Evolutionary conservation across 1,140 invertebrate species (phyloP).

Genomic region (Penaeus chinensis): DNA sequence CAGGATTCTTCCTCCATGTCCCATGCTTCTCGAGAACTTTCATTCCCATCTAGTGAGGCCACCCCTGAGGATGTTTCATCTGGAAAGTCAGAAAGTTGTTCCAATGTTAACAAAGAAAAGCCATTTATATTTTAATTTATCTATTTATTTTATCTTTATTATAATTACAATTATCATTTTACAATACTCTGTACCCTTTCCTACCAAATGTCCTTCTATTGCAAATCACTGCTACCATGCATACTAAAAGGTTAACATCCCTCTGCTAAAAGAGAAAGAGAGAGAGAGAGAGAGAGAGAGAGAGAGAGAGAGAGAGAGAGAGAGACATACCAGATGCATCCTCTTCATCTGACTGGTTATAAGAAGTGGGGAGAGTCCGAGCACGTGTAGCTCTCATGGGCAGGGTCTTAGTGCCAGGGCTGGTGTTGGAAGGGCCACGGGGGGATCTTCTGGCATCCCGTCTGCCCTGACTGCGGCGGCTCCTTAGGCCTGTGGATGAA

Average conservation of each 20-base stretch:
- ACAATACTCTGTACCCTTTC: too few species aligned
- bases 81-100: slow-evolving; percentile 27
- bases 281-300: too few species aligned
- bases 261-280: too few species aligned
- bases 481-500: slow-evolving; percentile 10
- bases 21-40: slow-evolving; percentile 60
- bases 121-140: too few species aligned
- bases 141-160: too few species aligned
- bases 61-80: slow-evolving; percentile 69
- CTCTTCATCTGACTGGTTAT: slow-evolving; percentile 60
- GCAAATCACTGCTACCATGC: too few species aligned
- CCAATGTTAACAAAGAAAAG: too few species aligned
- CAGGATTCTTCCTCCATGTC: slow-evolving; percentile 46
- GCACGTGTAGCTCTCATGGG: slow-evolving; percentile 46
- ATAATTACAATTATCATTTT: too few species aligned
- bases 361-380: slow-evolving; percentile 36
- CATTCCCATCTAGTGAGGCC: slow-evolving; percentile 66
- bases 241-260: too few species aligned
- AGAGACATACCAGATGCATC: slow-evolving; percentile 45
- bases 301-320: too few species aligned
- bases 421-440: slow-evolving; percentile 67
- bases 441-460: slow-evolving; percentile 39
- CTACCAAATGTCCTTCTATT: too few species aligned
- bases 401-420: slow-evolving; percentile 39
- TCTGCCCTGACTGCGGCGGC: slow-evolving; percentile 15